Percentiles rank a stretch among this genome's conserved stretches.
phyloP scores from a whole-genome alignment of 2,797 vertebrate genomes.

The Leptodactylus fallax region DNA sequence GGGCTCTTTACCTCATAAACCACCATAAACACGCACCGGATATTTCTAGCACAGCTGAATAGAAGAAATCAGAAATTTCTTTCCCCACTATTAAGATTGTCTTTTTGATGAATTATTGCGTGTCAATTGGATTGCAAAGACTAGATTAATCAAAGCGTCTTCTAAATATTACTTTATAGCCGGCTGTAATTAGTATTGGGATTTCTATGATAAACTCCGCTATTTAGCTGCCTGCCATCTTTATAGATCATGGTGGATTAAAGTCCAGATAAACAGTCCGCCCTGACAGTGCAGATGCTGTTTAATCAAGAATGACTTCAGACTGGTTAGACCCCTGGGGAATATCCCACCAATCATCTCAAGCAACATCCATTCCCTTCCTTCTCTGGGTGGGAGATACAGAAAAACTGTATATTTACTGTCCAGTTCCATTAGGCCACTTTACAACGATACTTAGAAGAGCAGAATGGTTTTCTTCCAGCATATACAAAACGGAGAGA shows the following conservation, averaged over 20 bases:
- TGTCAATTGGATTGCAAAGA: background rate
- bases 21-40: background rate
- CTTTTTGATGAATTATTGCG: constrained; percentile 22
- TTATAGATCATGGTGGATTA: constrained; percentile 39
- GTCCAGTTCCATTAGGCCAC: constrained; percentile 41
- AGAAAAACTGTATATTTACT: constrained; percentile 35
- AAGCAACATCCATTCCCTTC: constrained; percentile 39
- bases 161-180: constrained; percentile 28
- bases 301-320: constrained; percentile 39
- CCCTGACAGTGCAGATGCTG: constrained; percentile 9
- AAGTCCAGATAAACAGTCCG: constrained; percentile 29
- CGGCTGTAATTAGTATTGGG: constrained; percentile 32
- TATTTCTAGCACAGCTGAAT: background rate
- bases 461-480: background rate
- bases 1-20: constrained; percentile 30
- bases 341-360: constrained; percentile 30
- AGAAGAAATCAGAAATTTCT: background rate
- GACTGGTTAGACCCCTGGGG: constrained; percentile 17
- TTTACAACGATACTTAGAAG: constrained; percentile 42
- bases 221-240: constrained; percentile 35
- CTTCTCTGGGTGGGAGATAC: background rate
- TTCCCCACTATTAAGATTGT: background rate
- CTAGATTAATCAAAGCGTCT: constrained; percentile 10
- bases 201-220: constrained; percentile 26
- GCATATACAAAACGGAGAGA: constrained; percentile 31